phyloP scores from a whole-genome alignment of 2,888 invertebrate genomes.

The Diabrotica balteata region DNA sequence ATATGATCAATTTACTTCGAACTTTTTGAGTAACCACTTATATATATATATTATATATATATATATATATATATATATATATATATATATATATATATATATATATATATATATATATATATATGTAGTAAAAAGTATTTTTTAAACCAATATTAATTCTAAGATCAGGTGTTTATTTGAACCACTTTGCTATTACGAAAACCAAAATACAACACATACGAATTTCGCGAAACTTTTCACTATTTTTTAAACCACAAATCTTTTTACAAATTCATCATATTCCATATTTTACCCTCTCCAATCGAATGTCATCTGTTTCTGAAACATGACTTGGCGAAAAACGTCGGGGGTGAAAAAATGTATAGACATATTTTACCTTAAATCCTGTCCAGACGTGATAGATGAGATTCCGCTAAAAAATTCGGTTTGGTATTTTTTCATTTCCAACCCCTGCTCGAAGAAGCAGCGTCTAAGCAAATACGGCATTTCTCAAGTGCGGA shows the following conservation, averaged over 20 bases:
- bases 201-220: too few species aligned
- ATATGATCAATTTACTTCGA: too few species aligned
- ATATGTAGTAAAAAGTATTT: too few species aligned
- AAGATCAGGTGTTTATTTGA: too few species aligned
- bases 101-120: too few species aligned
- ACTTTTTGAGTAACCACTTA: too few species aligned
- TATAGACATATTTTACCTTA: conserved; percentile 52
- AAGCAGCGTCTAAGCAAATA: conserved; percentile 10
- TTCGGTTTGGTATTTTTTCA: conserved; percentile 32
- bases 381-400: conserved; percentile 54
- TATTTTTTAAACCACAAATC: conserved; percentile 13
- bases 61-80: too few species aligned
- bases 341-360: conserved; percentile 26
- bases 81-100: too few species aligned
- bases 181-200: too few species aligned
- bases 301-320: conserved; percentile 33
- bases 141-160: too few species aligned
- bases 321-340: conserved; percentile 31
- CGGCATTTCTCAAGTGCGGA: conserved; percentile 20
- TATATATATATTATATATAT: too few species aligned
- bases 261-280: conserved; percentile 21
- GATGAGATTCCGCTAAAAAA: conserved; percentile 49
- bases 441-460: conserved; percentile 24
- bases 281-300: conserved; percentile 29
- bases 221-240: too few species aligned